phyloP scores from a whole-genome alignment of 1,140 invertebrate species.

The Achroia grisella region DNA sequence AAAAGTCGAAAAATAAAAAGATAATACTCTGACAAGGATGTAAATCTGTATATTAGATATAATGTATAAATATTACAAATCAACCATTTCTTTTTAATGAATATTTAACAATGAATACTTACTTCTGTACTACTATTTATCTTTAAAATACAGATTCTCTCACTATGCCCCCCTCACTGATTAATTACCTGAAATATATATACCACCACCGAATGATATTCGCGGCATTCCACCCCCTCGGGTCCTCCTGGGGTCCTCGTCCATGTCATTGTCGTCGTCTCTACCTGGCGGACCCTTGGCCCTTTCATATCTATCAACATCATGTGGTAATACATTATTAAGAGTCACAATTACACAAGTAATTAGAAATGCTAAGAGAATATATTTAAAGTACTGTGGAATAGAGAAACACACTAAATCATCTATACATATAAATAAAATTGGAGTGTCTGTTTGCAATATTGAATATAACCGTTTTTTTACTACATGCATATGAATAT shows the following conservation, averaged over 20 bases:
- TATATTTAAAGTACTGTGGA: no score
- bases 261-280: constrained; percentile 59
- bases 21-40: background rate
- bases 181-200: constrained; percentile 55
- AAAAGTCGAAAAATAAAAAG: no score
- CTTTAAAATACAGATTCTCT: constrained; percentile 3
- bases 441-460: no score
- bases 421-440: no score
- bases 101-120: no score
- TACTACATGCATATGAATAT: no score
- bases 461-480: no score
- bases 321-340: background rate
- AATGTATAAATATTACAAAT: background rate
- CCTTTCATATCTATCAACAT: constrained; percentile 41
- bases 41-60: background rate
- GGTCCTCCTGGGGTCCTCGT: constrained; percentile 48
- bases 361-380: no score
- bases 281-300: constrained; percentile 57
- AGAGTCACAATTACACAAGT: background rate
- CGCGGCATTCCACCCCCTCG: constrained; percentile 47
- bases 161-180: background rate
- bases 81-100: no score
- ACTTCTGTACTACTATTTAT: background rate
- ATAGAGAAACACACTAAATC: no score
- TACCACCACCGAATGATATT: constrained; percentile 50